Percentiles rank a stretch among this genome's conserved stretches.
Evolutionary conservation across 2,797 vertebrate species (phyloP).

Genomic region (Dendrocincla fuliginosa): DNA sequence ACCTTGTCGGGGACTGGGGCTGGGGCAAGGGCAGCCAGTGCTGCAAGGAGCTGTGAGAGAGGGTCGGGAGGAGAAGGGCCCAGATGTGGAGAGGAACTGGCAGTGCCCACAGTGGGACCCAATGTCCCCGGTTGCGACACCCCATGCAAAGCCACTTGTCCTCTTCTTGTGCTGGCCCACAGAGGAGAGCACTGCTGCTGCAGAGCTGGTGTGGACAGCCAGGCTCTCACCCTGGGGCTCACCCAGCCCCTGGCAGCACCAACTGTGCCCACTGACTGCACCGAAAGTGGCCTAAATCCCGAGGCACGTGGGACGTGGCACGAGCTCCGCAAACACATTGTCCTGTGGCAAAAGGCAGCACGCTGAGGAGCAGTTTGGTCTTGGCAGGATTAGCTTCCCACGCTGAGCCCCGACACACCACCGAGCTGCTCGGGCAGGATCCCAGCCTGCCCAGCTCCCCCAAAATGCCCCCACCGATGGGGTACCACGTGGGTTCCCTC

Average conservation of each 20-base stretch:
- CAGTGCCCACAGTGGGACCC: not conserved
- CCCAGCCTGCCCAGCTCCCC: not conserved
- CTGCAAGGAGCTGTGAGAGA: not conserved
- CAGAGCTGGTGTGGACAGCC: not conserved
- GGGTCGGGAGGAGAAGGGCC: not conserved
- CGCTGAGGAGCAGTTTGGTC: not conserved
- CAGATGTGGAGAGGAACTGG: not conserved
- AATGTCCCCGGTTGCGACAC: not conserved
- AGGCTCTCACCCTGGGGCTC: not conserved
- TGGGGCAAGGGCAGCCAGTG: not conserved
- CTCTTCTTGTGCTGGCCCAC: not conserved
- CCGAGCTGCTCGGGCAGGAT: rapidly evolving
- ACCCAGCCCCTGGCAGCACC: not conserved
- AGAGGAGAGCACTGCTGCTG: not conserved
- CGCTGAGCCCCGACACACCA: not conserved
- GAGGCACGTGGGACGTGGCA: rapidly evolving
- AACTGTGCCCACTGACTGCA: not conserved
- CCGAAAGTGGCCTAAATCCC: not conserved
- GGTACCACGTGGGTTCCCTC: rapidly evolving
- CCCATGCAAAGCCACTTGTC: not conserved
- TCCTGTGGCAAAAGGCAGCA: not conserved
- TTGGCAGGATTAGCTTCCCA: not conserved
- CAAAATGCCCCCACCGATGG: rapidly evolving
- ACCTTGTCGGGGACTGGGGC: rapidly evolving
- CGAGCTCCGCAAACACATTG: not conserved